phyloP scores from a whole-genome alignment of 2,797 vertebrate species.

The Anguilla obscura region DNA sequence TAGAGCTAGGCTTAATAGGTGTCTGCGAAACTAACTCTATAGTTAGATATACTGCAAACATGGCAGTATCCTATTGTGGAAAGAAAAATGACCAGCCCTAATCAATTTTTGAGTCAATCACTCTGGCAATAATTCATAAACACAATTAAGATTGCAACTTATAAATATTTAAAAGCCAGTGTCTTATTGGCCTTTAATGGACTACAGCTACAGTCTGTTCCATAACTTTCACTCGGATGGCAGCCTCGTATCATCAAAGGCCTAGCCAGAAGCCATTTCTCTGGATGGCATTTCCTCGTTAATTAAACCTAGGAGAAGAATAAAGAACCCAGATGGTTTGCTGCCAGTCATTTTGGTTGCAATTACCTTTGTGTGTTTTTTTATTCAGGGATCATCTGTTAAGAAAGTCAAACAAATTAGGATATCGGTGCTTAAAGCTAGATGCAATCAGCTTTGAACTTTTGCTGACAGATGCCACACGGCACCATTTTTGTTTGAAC shows the following conservation, averaged over 20 bases:
- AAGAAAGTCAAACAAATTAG: not conserved
- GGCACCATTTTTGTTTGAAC: slow-evolving; percentile 17
- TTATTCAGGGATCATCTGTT: not conserved
- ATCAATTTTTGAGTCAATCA: not conserved
- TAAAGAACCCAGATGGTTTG: slow-evolving; percentile 24
- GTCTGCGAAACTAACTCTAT: too few species aligned
- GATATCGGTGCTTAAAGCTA: not conserved
- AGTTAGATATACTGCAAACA: not conserved
- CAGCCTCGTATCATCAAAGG: slow-evolving; percentile 30
- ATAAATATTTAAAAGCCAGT: slow-evolving; percentile 35
- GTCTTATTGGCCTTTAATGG: slow-evolving; percentile 24
- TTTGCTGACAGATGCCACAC: not conserved
- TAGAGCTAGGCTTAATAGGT: too few species aligned
- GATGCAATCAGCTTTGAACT: slow-evolving; percentile 8
- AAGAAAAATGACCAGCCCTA: not conserved
- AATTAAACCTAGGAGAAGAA: slow-evolving; percentile 36
- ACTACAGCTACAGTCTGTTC: slow-evolving; percentile 28
- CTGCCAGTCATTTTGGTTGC: slow-evolving; percentile 26
- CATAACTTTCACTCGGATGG: slow-evolving; percentile 23
- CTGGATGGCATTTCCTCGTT: slow-evolving; percentile 29
- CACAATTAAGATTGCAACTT: not conserved
- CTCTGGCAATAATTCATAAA: slow-evolving; percentile 26
- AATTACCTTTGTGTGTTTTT: slow-evolving; percentile 29
- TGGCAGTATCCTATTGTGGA: not conserved
- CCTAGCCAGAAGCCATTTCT: slow-evolving; percentile 27